Evolutionary conservation across 2,113 vertebrate genomes (phyloP), one percentile per base, ranked within the genome.

Genomic region (Hydrolagus affinis): DNA sequence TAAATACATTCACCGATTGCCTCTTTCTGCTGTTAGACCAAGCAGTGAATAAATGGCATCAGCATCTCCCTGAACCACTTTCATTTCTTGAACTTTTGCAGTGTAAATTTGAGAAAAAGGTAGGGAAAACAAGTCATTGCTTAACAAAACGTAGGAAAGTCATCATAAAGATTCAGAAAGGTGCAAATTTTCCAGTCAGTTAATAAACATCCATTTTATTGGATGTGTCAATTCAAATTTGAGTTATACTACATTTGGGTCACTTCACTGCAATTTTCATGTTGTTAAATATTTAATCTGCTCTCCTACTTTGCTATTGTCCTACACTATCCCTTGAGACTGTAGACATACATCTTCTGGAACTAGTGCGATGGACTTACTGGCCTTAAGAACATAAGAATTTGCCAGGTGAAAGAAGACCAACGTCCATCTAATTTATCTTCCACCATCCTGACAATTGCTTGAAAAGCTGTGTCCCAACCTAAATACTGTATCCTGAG

Each of bases 161-260:
- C 21, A 2, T 1, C 73, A 21, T 8, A 17, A 56, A 28, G 28
- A 9, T 57, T 17, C 4, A 78, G n/a, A 64, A 80, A 64, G 59
- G 77, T 28, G 23, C 23, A 80, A 60, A 4, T 80, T 80, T 80
- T 80, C 60, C 17, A 12, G 59, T 14, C 23, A 30, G 23, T 80
- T 80, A 14, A 80, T 15, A 80, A 80, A 56, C 44, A 15, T 10
- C 7, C 21, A 7, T 15, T 25, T 64, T 62, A 60, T 80, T 80
- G 14, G 44, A 12, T 28, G 23, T 80, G 23, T 64, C 59, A 60
- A 60, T 80, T 80, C 25, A 80, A 64, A 80, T 80, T 30, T 80
- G 14, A 62, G 10, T 80, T n/a, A 28, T 8, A 14, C 23, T 17
- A 12, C 59, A 30, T 28, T 64, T 11, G 23, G 30, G 12, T 62